Base-by-base conservation (phyloP, 2,113 vertebrate species). In the Antechinus flavipes region DNA sequence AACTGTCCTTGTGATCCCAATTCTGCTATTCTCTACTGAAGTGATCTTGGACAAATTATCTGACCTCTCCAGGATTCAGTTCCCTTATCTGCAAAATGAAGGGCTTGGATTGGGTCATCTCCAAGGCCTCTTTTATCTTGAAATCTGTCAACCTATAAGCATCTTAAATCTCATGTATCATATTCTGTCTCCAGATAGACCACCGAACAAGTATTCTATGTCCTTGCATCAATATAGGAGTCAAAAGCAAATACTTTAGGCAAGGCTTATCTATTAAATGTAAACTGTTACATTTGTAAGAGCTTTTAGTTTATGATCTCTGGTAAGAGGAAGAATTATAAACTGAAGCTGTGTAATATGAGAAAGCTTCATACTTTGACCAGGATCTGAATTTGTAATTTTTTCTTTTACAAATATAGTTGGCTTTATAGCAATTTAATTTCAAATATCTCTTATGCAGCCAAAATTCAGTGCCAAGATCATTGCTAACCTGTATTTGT, bases 361-460 rank as follows among this genome's bases (percentile, higher is more conserved):
- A 89, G 93, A 93, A 76, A 93, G 52, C n/a, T 91, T 89, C 93
- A 90, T 50, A 46, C 76, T 90, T 94, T 90, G 76, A 26, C 47
- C 89, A 30, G 61, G 76, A 89, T 42, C 47, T 94, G 25, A 91
- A 42, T 61, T 58, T 23, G 2, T 61, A 89, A n/a, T 68, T 30
- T 19, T 76, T 56, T 8, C 42, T 30, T 8, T 90, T 35, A 46
- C 89, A 92, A 93, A 42, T 93, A 54, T 55, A 92, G 54, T 93
- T n/a, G 58, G 1, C 27, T 47, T 23, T 23, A 89, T 0, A 92
- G 35, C 50, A 92, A 46, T 94, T 84, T 91, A 93, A 92, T n/a
- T 68, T 42, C 56, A 93, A 54, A n/a, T 30, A 89, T 54, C 23
- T 26, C 2, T n/a, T 35, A 55, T 93, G 35, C 8, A 93, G 46